Percentiles rank a stretch among this genome's conserved stretches.
These are phyloP conservation scores for Chymomyza fuscimana DNA, from an alignment of 2,888 invertebrate species.

Conservation along the genomic window DNA sequence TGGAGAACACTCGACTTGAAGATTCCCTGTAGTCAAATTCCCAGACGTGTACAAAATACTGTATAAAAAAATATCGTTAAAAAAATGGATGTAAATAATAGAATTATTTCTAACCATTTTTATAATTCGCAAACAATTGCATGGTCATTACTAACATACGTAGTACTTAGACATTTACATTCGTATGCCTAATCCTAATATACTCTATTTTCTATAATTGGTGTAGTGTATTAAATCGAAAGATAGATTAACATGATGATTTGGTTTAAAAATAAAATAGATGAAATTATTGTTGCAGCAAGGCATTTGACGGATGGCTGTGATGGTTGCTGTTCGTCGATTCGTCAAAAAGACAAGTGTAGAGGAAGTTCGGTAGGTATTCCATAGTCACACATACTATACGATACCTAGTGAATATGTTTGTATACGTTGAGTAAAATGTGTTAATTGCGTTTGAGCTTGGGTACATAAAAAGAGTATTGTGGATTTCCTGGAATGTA, in stretches of 20 bases:
- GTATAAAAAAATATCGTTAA: too few species aligned
- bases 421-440: conserved; percentile 31
- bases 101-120: not conserved
- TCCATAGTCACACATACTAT: not conserved
- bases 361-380: not conserved
- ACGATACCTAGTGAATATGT: not conserved
- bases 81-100: not conserved
- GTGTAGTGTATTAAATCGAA: not conserved
- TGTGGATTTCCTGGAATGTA: conserved; percentile 71
- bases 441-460: conserved; percentile 27
- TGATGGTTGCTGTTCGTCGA: conserved; percentile 42
- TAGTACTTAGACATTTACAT: not conserved
- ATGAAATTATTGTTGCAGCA: conserved; percentile 67
- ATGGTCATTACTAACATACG: not conserved
- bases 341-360: not conserved
- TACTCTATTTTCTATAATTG: not conserved
- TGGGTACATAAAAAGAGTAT: conserved; percentile 41
- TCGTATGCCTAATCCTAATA: not conserved
- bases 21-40: not conserved
- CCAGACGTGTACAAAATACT: not conserved
- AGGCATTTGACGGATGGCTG: conserved; percentile 64
- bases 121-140: not conserved
- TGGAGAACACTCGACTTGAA: not conserved
- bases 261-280: conserved; percentile 70
- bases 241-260: conserved; percentile 43